These are phyloP conservation scores for Cebidichthys violaceus DNA, from an alignment of 2,113 vertebrate species.

Conservation along the genomic window DNA sequence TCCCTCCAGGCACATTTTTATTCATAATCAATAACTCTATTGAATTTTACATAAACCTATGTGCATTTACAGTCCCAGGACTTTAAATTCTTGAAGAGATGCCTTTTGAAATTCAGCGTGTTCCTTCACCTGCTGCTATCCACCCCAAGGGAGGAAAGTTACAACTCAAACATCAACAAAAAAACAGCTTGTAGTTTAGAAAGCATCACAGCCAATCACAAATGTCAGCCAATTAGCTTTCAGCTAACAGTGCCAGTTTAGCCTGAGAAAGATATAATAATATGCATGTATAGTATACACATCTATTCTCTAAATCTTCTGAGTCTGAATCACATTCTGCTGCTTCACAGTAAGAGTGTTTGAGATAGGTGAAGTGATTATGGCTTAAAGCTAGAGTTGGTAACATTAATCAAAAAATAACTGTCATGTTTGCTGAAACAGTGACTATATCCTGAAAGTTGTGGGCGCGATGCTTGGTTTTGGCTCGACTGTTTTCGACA, in stretches of 20 bases:
- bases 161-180: background rate
- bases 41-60: slow-evolving; percentile 67
- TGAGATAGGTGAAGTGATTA: background rate
- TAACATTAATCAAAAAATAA: no score
- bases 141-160: background rate
- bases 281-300: no score
- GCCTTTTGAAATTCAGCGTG: slow-evolving; percentile 28
- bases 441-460: no score
- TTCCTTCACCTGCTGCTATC: slow-evolving; percentile 27
- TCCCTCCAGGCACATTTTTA: slow-evolving; percentile 58
- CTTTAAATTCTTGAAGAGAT: slow-evolving; percentile 59
- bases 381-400: background rate
- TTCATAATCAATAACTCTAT: slow-evolving; percentile 73
- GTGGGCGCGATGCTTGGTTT: no score
- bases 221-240: background rate
- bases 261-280: no score
- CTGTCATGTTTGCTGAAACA: no score
- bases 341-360: background rate
- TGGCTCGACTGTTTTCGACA: no score
- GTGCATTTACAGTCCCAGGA: slow-evolving; percentile 35
- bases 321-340: background rate
- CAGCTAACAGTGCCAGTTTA: background rate
- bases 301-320: no score
- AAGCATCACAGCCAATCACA: background rate
- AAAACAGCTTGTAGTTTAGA: background rate